Evolutionary conservation across 2,888 invertebrate species (phyloP).

Genomic region (Heteromurus nitidus): DNA sequence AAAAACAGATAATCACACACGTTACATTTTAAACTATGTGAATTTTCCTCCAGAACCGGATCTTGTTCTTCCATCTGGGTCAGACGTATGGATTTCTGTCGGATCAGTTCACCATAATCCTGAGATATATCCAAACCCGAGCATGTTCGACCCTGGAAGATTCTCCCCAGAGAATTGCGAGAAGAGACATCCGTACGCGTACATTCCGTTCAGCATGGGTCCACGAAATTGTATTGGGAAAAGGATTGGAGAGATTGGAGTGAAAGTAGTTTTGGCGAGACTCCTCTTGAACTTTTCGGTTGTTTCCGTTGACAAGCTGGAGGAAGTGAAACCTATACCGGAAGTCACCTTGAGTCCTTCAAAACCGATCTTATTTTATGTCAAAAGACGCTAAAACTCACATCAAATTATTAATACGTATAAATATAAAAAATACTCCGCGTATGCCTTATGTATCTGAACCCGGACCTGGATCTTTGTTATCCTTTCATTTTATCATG

Average conservation of each 20-base stretch:
- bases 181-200: slow-evolving; percentile 1
- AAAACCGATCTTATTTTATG: background rate
- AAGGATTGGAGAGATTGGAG: background rate
- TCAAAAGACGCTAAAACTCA: background rate
- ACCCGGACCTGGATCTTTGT: no score
- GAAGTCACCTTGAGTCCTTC: slow-evolving; percentile 10
- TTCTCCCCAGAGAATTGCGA: background rate
- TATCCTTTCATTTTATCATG: no score
- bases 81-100: background rate
- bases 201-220: background rate
- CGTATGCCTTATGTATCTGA: background rate
- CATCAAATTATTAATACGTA: no score
- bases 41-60: slow-evolving; percentile 17
- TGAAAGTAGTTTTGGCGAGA: background rate
- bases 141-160: background rate
- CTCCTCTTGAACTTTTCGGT: slow-evolving; percentile 2
- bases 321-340: background rate
- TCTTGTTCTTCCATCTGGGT: background rate
- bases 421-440: no score
- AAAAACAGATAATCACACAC: no score
- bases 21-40: no score
- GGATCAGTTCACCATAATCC: slow-evolving; percentile 4
- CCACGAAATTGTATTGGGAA: slow-evolving; percentile 8
- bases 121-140: background rate
- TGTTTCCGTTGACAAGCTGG: background rate